Evolutionary conservation across 2,888 invertebrate genomes (phyloP).

Genomic region (Drosophila percnosoma): DNA sequence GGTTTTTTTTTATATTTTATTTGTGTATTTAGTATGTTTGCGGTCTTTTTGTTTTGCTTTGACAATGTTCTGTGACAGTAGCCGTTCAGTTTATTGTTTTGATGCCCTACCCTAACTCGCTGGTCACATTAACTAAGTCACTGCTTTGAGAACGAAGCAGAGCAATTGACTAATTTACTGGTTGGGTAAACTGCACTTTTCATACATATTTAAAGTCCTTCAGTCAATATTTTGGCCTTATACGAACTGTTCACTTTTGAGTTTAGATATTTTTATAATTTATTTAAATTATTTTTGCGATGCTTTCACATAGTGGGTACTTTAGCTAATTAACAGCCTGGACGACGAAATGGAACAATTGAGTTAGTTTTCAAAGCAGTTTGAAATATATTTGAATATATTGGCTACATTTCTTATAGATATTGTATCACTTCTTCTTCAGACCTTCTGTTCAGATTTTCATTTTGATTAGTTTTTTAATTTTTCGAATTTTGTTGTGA

Average conservation of each 20-base stretch:
- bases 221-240: not conserved
- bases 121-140: not conserved
- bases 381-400: not conserved
- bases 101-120: constrained; percentile 27
- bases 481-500: not conserved
- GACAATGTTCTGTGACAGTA: constrained; percentile 15
- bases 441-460: not conserved
- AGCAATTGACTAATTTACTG: not conserved
- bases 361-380: not conserved
- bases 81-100: constrained; percentile 28
- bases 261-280: not conserved
- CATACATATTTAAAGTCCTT: not conserved
- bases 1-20: constrained; percentile 16
- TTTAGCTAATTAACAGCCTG: not conserved
- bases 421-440: not conserved
- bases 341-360: not conserved
- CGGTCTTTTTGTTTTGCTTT: constrained; percentile 6
- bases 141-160: not conserved
- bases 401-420: not conserved
- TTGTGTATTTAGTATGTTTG: not conserved
- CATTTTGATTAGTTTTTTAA: not conserved
- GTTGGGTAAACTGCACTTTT: not conserved
- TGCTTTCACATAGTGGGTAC: not conserved
- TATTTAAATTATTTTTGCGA: not conserved
- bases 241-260: not conserved